These are phyloP conservation scores for Tenthredo distinguenda DNA, from an alignment of 2,888 invertebrate genomes.

Conservation along the genomic window DNA sequence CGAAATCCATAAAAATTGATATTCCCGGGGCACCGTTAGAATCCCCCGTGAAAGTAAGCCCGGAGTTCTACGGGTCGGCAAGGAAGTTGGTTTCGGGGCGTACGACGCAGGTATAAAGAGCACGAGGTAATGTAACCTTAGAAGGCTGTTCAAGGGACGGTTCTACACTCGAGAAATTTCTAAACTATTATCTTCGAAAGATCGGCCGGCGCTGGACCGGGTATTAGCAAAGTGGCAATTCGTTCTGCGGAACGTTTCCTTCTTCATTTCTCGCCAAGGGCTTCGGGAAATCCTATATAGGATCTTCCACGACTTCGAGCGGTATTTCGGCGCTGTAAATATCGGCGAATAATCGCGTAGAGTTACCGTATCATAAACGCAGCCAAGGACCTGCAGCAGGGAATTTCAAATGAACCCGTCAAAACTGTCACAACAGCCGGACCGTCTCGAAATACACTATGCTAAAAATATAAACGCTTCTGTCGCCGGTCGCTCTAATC, in stretches of 20 bases:
- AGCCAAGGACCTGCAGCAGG: constrained; percentile 1
- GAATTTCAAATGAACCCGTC: constrained; percentile 50
- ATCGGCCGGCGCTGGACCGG: background rate
- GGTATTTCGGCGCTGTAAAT: background rate
- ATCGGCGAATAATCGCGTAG: background rate
- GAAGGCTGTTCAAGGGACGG: constrained; percentile 24
- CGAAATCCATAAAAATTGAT: background rate
- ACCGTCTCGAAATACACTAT: constrained; percentile 51
- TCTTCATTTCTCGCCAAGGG: background rate
- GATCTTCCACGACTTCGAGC: background rate
- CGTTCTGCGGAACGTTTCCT: background rate
- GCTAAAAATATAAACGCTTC: constrained; percentile 55
- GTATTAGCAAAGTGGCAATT: constrained; percentile 14
- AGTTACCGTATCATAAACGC: background rate
- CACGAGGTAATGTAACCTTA: constrained; percentile 8
- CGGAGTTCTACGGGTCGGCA: background rate
- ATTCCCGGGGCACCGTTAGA: background rate
- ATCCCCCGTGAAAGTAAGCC: background rate
- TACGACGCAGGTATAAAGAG: constrained; percentile 24
- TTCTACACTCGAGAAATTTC: background rate
- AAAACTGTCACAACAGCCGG: constrained; percentile 54
- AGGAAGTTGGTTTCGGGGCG: background rate
- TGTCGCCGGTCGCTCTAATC: constrained; percentile 54
- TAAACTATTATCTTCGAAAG: background rate
- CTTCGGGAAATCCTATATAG: background rate